Evolutionary conservation across 1,140 invertebrate genomes (phyloP), one percentile per base, ranked within the genome.

Genomic region (Melipona quadrifasciata): DNA sequence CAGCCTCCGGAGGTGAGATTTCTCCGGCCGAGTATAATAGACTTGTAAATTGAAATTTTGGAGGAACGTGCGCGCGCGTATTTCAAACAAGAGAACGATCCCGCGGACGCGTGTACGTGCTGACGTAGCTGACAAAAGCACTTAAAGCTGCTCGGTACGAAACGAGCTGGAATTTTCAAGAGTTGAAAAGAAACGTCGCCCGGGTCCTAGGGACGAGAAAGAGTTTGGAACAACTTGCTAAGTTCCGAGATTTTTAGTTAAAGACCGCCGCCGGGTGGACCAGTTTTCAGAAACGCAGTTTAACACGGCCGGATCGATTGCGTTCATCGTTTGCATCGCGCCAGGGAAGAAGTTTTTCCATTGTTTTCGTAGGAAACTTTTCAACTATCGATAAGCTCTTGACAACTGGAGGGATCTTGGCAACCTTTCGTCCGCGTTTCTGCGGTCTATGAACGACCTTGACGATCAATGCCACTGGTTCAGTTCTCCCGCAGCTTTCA

Each of bases 101-200:
- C 12, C 21, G 34, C n/a, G n/a, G n/a, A n/a, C n/a, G n/a, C n/a
- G n/a, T n/a, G n/a, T n/a, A n/a, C n/a, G n/a, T n/a, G n/a, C n/a
- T n/a, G n/a, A n/a, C 24, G 57, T 5, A n/a, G 31, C 31, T 77
- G 74, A 61, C 74, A 77, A 77, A 64, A 76, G 74, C 61, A 47
- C 57, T 61, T 76, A 47, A 64, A 27, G 34, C 21, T 6, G 53
- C 72, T 24, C 53, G 11, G 34, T 61, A 47, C 55, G 19, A 11
- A 58, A 21, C 24, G 16, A n/a, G 24, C 17, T 27, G 27, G 39
- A 58, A 77, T 77, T 77, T 77, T 47, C 74, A 21, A 11, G 10
- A 77, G 57, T 64, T 14, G 58, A 77, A n/a, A 64, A 64, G 74
- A 64, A 39, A 34, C 24, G 74, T 61, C 17, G n/a, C 14, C 24